Evolutionary conservation across 2,113 vertebrate genomes (phyloP), one percentile per base, ranked within the genome.

Genomic region (Sebastes schlegelii): DNA sequence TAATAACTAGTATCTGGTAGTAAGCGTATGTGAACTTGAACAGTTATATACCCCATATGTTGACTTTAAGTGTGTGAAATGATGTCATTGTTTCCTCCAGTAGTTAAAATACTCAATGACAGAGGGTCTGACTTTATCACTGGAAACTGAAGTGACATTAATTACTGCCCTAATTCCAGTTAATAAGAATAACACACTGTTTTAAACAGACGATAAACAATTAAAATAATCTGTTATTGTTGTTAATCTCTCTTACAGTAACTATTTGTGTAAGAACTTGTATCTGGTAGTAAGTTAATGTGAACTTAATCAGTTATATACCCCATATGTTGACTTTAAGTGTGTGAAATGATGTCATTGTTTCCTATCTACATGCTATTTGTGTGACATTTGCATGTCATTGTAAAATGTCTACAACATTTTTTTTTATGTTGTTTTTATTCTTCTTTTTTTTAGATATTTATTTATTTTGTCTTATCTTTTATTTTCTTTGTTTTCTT

Each of bases 71-170:
- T 45, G 6, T 69, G 13, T 14, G 46, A 51, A 1, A 68, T 68
- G 9, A 43, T 46, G 16, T 2, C 16, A 49, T 0, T 26, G 48
- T 51, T 14, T n/a, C 23, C 9, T n/a, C 90, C 0, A 54, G 78
- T 80, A 88, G 86, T 67, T 21, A 13, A 58, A 68, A 48, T 43
- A 34, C 17, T 55, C 1, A 58, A 26, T 75, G 21, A 73, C 52
- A 70, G 12, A 21, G 2, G 2, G 8, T 60, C 0, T 46, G 48
- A 19, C 19, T 60, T 34, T 4, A 71, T 49, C 2, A 11, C 14
- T 58, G 11, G 14, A 74, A 51, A 55, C 11, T 64, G 11, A 51
- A 23, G 12, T 48, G 60, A n/a, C n/a, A 60, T 51, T 4, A 73
- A 67, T 48, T 42, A 62, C n/a, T 72, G 8, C n/a, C n/a, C 8